Base-by-base conservation (phyloP, 1,140 invertebrate genomes). In the Acromyrmex echinatior region DNA sequence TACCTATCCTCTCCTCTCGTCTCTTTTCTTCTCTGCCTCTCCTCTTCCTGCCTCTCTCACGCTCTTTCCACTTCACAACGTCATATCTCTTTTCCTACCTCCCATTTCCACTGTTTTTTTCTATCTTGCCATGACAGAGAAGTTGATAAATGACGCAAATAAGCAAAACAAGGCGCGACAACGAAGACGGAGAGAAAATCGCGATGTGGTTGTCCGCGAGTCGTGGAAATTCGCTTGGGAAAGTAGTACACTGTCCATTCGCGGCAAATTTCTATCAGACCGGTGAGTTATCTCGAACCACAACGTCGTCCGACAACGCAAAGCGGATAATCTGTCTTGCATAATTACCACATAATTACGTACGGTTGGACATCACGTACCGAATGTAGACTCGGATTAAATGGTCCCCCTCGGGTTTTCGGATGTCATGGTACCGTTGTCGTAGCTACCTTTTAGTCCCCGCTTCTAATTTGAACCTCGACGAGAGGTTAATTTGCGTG, bases 91-190 rank as follows among this genome's bases (percentile, higher is more conserved):
- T 76, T 87, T 66, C 49, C 65, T 39, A 62, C 70, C 65, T 68
- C 35, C 28, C 71, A 62, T 76, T 85, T 73, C 60, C 39, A 66
- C 56, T 84, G 35, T 28, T 87, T 87, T 25, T 77, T 76, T 60
- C 2, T 53, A 58, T n/a, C 68, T 63, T 62, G 66, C n/a, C 71
- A 63, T 35, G 85, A 51, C 28, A 31, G 90, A 51, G 78, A 82
- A 82, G 53, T 86, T 90, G 90, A 91, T 91, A 88, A 90, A 91
- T 78, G 90, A 90, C 65, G 86, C 90, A 86, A 91, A 91, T 90
- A 91, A 86, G 81, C 76, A 39, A 88, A 90, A 90, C 68, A 84
- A 53, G 85, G 25, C 70, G 56, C 66, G 65, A n/a, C 77, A 68
- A 86, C 68, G 56, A 45, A 58, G n/a, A 77, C 68, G 62, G 25